These are phyloP conservation scores for Geopemphigus sp. DNA, from an alignment of 1,140 invertebrate species.

Conservation along the genomic window DNA sequence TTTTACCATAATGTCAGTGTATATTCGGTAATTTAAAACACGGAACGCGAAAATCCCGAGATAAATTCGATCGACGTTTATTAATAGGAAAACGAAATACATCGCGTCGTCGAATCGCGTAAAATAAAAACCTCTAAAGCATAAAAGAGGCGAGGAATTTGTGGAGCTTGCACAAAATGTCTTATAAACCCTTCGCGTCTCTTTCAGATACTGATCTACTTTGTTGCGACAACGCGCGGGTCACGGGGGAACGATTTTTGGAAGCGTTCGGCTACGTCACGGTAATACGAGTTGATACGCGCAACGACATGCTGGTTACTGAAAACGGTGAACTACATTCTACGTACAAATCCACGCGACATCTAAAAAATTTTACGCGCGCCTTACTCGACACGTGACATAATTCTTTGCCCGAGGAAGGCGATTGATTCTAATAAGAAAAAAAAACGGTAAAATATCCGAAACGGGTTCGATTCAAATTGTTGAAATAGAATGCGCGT, in stretches of 20 bases:
- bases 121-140: not conserved
- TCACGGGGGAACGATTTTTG: not conserved
- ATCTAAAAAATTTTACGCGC: not conserved
- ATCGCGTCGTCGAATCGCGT: not conserved
- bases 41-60: not conserved
- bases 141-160: no score
- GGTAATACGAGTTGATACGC: not conserved
- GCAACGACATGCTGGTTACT: not conserved
- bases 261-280: not conserved
- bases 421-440: no score
- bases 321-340: not conserved
- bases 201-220: not conserved
- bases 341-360: not conserved
- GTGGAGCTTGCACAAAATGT: no score
- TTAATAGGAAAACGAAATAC: not conserved
- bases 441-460: no score
- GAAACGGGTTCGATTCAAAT: no score
- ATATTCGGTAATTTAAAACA: not conserved
- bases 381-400: not conserved
- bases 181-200: not conserved
- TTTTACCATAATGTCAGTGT: not conserved
- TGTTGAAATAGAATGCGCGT: no score
- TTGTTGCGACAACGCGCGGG: not conserved
- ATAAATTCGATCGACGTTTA: not conserved
- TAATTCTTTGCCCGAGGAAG: not conserved